A percentile compares a stretch with the other conserved stretches of the same genome.
Conservation (phyloP, 2,888 invertebrate species). For the Netelia inedita region DNA sequence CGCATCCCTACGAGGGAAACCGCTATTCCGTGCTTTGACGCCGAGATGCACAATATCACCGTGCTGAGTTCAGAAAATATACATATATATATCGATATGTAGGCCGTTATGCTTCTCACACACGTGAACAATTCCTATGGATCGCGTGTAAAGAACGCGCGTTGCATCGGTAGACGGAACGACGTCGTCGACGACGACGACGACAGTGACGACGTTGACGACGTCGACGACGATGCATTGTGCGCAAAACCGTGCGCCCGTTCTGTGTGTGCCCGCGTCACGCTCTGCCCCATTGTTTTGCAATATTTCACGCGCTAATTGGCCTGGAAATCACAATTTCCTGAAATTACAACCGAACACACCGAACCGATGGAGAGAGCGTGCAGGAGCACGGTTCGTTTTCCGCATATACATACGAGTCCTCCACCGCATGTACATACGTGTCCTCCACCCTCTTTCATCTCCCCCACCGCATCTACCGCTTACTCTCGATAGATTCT, state of each 20-base stretch:
- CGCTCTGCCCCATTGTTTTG: conserved; percentile 78
- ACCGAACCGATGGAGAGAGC: conserved; percentile 14
- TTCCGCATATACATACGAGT: neutral
- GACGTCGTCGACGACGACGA: neutral
- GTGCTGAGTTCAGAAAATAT: neutral
- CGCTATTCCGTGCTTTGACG: conserved; percentile 51
- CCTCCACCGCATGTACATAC: no score
- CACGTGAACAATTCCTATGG: neutral
- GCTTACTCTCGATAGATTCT: neutral
- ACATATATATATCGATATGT: neutral
- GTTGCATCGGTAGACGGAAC: conserved; percentile 34
- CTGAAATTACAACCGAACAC: conserved; percentile 76
- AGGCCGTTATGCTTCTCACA: neutral
- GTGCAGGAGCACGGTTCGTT: conserved; percentile 8
- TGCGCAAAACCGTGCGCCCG: conserved; percentile 49
- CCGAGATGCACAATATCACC: conserved; percentile 49
- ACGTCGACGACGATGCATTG: conserved; percentile 53
- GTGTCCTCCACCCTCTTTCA: conserved; percentile 20
- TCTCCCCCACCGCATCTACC: neutral
- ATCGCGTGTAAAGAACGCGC: conserved; percentile 38
- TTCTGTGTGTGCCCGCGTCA: conserved; percentile 73
- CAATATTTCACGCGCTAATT: conserved; percentile 81
- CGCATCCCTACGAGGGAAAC: conserved; percentile 42
- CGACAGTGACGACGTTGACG: neutral
- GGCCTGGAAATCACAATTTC: conserved; percentile 80